Evolutionary conservation across 2,888 invertebrate genomes (phyloP).

Genomic region (Eledone cirrhosa): DNA sequence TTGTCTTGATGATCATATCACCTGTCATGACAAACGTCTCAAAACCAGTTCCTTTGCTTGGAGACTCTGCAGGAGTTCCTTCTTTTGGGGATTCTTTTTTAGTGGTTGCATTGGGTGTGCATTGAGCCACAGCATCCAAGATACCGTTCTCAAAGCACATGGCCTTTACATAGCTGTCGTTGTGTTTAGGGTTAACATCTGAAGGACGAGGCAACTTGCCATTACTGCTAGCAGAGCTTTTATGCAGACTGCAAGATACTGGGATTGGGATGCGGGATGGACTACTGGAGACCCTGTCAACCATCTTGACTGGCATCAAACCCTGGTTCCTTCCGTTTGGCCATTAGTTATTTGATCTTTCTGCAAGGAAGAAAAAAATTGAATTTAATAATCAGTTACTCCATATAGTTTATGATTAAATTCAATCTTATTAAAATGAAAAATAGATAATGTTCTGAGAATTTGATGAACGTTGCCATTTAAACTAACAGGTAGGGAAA

Average conservation of each 20-base stretch:
- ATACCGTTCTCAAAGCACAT: slow-evolving; percentile 40
- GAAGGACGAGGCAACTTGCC: slow-evolving; percentile 33
- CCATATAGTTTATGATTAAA: not conserved
- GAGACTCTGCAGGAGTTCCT: slow-evolving; percentile 34
- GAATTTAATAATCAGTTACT: not conserved
- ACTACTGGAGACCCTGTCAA: slow-evolving; percentile 50
- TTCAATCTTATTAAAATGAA: not conserved
- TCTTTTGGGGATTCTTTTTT: slow-evolving; percentile 9
- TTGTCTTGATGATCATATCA: slow-evolving; percentile 91
- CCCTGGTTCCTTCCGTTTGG: slow-evolving; percentile 8
- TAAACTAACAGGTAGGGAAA: too few species aligned
- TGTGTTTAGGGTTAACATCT: slow-evolving; percentile 26
- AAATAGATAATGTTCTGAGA: not conserved
- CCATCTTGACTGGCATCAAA: slow-evolving; percentile 39
- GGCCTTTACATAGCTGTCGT: slow-evolving; percentile 29
- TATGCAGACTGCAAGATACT: slow-evolving; percentile 32
- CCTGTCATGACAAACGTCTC: slow-evolving; percentile 93
- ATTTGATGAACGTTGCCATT: not conserved
- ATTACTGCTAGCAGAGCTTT: slow-evolving; percentile 25
- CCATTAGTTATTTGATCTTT: slow-evolving; percentile 17
- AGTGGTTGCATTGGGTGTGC: slow-evolving; percentile 25
- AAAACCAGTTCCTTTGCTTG: slow-evolving; percentile 50
- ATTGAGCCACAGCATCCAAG: slow-evolving; percentile 22
- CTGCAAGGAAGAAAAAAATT: not conserved
- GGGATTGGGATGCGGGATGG: slow-evolving; percentile 56